Evolutionary conservation across 2,888 invertebrate genomes (phyloP).

Genomic region (Polietes domitor): DNA sequence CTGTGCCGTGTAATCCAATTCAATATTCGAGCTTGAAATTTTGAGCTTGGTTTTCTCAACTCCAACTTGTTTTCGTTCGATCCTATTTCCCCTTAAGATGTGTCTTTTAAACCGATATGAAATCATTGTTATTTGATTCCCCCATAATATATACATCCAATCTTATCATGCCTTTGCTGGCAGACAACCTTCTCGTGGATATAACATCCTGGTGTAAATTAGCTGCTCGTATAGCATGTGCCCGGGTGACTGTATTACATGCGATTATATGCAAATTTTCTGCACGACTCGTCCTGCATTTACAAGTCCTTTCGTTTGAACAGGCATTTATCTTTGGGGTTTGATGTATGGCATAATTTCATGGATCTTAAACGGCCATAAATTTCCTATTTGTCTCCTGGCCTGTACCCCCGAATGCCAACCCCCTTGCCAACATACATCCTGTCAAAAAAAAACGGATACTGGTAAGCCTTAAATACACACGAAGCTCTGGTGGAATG

Average conservation of each 20-base stretch:
- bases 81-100: too few species aligned
- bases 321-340: constrained; percentile 15
- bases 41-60: too few species aligned
- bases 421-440: neutral
- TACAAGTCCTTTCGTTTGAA: neutral
- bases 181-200: too few species aligned
- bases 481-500: constrained; percentile 50
- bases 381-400: constrained; percentile 32
- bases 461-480: constrained; percentile 62
- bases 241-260: neutral
- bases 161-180: too few species aligned
- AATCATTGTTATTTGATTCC: too few species aligned
- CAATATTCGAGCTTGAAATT: too few species aligned
- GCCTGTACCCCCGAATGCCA: neutral
- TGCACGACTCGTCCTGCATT: neutral
- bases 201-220: neutral
- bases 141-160: too few species aligned
- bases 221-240: neutral
- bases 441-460: constrained; percentile 59
- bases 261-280: neutral
- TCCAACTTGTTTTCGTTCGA: too few species aligned
- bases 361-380: constrained; percentile 23
- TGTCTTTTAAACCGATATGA: too few species aligned
- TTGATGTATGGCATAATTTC: constrained; percentile 22
- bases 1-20: too few species aligned